Evolutionary conservation across 1,140 invertebrate genomes (phyloP), one percentile per base, ranked within the genome.

Genomic region (Drosophila yakuba): DNA sequence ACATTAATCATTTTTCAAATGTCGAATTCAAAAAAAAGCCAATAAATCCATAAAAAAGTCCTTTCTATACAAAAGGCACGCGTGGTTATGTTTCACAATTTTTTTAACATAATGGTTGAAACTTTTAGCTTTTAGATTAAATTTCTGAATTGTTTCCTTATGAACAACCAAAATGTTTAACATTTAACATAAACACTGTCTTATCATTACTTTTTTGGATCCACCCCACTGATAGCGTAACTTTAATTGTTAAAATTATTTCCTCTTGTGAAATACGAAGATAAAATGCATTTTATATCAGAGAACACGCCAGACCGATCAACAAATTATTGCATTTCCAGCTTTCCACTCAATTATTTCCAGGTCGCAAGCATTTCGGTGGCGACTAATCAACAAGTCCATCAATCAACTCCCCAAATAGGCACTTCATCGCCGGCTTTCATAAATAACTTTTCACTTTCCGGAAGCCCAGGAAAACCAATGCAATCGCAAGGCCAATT

Each of bases 391-490:
- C 81, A 59, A 67, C 60, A 36, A 48, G 72, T 77, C 54, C 64
- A 80, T 73, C 81, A 80, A 69, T 47, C 56, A 60, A 54, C 44
- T 50, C 67, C 60, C 38, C 25, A 50, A 66, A 71, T 38, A 50
- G 36, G 47, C 66, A 67, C 61, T 82, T 86, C 78, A 82, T 55
- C 74, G 82, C 68, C 67, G 84, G 74, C 62, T 72, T 81, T 73
- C 75, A 64, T 61, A 75, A 75, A 82, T 79, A 79, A 62, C 61
- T 83, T 86, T 86, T 81, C 83, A 88, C 67, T 88, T 86, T 86
- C 64, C 67, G 69, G 55, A 55, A 62, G 57, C 55, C 39, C 39
- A 36, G 20, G 17, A 56, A 39, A 59, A 41, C 64, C 58, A 56
- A 54, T 69, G 79, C 69, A 83, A 66, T 74, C 51, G 45, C 67